Evolutionary conservation across 2,113 vertebrate genomes (phyloP).

Genomic region (Sphyrna mokarran): DNA sequence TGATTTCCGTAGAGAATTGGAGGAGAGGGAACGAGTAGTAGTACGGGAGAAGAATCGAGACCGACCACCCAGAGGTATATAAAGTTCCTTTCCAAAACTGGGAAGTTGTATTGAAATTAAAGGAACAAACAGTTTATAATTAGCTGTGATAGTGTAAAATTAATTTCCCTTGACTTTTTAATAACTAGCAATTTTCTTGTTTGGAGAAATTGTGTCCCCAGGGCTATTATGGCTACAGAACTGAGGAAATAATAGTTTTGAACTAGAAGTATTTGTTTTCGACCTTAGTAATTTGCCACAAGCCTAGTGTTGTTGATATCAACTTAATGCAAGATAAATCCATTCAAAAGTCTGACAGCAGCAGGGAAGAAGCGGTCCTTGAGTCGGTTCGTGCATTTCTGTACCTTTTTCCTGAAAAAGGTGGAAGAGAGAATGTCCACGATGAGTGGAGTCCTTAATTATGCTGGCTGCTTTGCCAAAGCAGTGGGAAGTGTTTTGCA

Average conservation of each 20-base stretch:
- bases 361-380: too few species aligned
- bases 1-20: constrained; percentile 91
- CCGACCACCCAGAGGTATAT: constrained; percentile 76
- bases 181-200: not conserved
- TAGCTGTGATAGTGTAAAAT: not conserved
- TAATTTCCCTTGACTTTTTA: not conserved
- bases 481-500: too few species aligned
- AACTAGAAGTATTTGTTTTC: not conserved
- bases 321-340: too few species aligned
- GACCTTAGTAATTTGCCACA: not conserved
- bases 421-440: too few species aligned
- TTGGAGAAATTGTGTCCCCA: not conserved
- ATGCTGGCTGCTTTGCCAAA: too few species aligned
- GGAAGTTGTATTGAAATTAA: not conserved
- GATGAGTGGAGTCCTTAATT: too few species aligned
- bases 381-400: too few species aligned
- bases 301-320: not conserved
- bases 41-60: constrained; percentile 86
- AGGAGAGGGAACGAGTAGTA: constrained; percentile 81
- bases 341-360: too few species aligned
- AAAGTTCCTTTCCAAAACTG: not conserved
- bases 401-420: too few species aligned
- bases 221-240: not conserved
- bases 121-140: not conserved
- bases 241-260: not conserved